Base-by-base conservation (phyloP, 2,888 invertebrate genomes). In the Troglohyphantes excavatus region DNA sequence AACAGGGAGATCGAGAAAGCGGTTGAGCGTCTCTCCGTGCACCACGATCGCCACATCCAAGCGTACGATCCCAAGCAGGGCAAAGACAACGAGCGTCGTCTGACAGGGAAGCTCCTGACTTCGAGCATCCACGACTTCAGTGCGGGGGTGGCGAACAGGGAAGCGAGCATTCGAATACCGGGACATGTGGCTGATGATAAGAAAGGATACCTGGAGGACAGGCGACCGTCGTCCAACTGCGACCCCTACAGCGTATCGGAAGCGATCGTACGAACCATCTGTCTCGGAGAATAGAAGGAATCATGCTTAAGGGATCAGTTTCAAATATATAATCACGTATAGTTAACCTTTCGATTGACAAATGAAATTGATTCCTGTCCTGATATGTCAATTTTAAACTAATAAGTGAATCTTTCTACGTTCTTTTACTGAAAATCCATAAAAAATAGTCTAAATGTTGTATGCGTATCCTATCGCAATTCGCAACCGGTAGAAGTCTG, bases 81-180 rank as follows among this genome's bases (percentile, higher is more conserved):
- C 90, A 96, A 96, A 93, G 99, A 99, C 95, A 99, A 99, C 94
- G 98, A 97, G 93, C 96, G 99, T 91, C 96, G 99, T 91, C 95
- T 99, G 90, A 99, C 98, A 82, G 99, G 99, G 89, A 95, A 95
- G 92, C 98, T 98, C 93, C 99, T 99, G 94, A 99, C 99, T 2
- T 98, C 98, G 93, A 97, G 97, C 92, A 99, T 99, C 93, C 97
- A 98, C 93, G 98, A 99, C 94, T 99, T 99, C 94, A 98, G 98
- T 92, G 96, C 97, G 76, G 98, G 95, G 81, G 98, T 98, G 9
- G 99, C 98, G 63, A 98, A 98, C 94, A 96, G 98, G 92, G 98
- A 97, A 72, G 97, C 97, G 94, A 98, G 98, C 93, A 97, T 99
- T 94, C 96, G 99, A 92, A 98, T 99, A 93, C 98, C 98, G 6